Conservation (phyloP, 2,797 vertebrate species). For the Lacerta agilis region DNA sequence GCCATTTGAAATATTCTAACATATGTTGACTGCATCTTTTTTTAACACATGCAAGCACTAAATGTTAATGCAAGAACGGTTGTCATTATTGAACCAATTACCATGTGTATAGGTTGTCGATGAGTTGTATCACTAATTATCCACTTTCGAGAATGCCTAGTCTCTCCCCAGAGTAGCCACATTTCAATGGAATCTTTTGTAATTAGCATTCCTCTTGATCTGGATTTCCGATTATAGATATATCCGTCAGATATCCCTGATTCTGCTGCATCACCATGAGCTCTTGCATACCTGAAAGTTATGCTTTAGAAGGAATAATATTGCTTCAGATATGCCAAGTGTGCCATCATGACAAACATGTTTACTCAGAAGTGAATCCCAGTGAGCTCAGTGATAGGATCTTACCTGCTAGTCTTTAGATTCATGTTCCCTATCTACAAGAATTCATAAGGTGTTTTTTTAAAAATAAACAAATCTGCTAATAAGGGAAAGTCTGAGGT, state of each 20-base stretch:
- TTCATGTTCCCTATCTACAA: not conserved
- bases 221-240: not conserved
- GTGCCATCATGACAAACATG: not conserved
- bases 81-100: slow-evolving; percentile 35
- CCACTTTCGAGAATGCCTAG: not conserved
- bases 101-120: slow-evolving; percentile 10
- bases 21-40: not conserved
- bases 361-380: not conserved
- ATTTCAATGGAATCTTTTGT: not conserved
- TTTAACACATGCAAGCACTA: slow-evolving; percentile 4
- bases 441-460: not conserved
- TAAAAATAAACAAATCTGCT: not conserved
- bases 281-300: not conserved
- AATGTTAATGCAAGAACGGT: not conserved
- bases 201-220: slow-evolving; percentile 9
- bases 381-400: not conserved
- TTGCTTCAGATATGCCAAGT: not conserved
- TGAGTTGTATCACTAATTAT: slow-evolving; percentile 20
- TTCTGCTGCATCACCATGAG: not conserved
- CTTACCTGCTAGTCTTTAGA: not conserved
- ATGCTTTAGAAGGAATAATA: not conserved
- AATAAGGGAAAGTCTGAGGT: not conserved
- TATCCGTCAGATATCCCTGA: not conserved
- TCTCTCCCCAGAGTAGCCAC: not conserved
- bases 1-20: not conserved